A percentile compares a stretch with the other conserved stretches of the same genome.
phyloP scores from a whole-genome alignment of 2,113 vertebrate genomes.

The Smithornis capensis region DNA sequence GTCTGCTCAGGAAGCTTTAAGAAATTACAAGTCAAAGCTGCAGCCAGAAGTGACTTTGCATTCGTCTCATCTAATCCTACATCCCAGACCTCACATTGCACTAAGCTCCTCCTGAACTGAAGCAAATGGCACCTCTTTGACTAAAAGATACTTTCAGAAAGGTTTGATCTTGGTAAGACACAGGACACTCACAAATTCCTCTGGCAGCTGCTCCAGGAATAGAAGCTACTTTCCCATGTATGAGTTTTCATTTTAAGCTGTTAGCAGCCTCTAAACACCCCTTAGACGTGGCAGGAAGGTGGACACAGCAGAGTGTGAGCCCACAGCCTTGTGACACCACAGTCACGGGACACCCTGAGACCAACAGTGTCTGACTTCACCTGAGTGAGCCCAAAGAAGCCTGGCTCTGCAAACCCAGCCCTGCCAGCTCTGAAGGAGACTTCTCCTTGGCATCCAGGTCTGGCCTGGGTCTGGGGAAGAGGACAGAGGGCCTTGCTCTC shows the following conservation, averaged over 20 bases:
- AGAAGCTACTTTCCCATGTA: background rate
- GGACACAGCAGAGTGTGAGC: background rate
- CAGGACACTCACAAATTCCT: background rate
- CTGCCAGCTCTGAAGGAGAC: background rate
- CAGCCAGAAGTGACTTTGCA: background rate
- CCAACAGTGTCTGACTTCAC: too few relatives aligned
- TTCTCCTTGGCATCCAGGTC: background rate
- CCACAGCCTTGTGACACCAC: rapidly evolving
- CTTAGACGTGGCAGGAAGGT: background rate
- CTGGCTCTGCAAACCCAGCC: background rate
- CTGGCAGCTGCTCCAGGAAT: background rate
- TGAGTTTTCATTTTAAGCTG: background rate
- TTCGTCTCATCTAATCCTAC: background rate
- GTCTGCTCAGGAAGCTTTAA: background rate
- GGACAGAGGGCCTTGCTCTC: background rate
- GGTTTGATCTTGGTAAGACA: background rate
- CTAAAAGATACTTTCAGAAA: background rate
- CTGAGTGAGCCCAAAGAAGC: background rate
- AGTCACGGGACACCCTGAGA: background rate
- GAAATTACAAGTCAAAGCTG: background rate
- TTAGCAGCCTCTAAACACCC: background rate
- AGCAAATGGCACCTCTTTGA: background rate
- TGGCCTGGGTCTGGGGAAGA: background rate
- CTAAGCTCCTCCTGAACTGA: background rate
- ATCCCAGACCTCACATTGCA: rapidly evolving